Evolutionary conservation across 2,888 invertebrate genomes (phyloP).

Genomic region (Orchesella flavescens): DNA sequence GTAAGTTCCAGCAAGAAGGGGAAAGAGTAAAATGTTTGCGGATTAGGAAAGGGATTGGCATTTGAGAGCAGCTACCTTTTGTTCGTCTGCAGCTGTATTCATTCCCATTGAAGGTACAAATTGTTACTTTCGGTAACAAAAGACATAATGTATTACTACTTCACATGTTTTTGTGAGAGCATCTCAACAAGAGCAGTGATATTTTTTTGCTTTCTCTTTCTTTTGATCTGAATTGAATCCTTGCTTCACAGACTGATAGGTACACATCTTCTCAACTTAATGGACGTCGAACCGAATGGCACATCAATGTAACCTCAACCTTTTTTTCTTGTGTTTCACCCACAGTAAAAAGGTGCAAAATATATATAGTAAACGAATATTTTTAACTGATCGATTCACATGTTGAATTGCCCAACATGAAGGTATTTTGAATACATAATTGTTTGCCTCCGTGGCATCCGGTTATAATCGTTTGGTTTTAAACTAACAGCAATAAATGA

Average conservation of each 20-base stretch:
- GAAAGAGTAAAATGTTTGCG: background rate
- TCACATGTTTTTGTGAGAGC: too few relatives aligned
- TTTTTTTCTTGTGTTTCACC: slow-evolving; percentile 28
- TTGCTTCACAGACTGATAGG: background rate
- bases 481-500: background rate
- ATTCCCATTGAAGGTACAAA: background rate
- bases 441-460: too few relatives aligned
- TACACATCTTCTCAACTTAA: background rate
- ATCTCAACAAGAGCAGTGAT: too few relatives aligned
- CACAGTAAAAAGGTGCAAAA: slow-evolving; percentile 36
- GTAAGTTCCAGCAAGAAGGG: background rate
- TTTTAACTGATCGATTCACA: too few relatives aligned
- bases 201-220: too few relatives aligned
- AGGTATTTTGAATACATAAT: too few relatives aligned
- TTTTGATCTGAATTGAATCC: background rate
- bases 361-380: background rate
- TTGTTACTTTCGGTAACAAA: background rate
- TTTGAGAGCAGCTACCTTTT: too few relatives aligned
- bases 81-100: too few relatives aligned
- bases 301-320: slow-evolving; percentile 52
- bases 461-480: background rate
- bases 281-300: slow-evolving; percentile 41
- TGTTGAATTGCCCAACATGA: too few relatives aligned
- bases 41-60: background rate
- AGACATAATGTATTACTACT: background rate